A percentile compares a stretch with the other conserved stretches of the same genome.
These are phyloP conservation scores for Barbus barbus DNA, from an alignment of 2,113 vertebrate species.

Conservation along the genomic window DNA sequence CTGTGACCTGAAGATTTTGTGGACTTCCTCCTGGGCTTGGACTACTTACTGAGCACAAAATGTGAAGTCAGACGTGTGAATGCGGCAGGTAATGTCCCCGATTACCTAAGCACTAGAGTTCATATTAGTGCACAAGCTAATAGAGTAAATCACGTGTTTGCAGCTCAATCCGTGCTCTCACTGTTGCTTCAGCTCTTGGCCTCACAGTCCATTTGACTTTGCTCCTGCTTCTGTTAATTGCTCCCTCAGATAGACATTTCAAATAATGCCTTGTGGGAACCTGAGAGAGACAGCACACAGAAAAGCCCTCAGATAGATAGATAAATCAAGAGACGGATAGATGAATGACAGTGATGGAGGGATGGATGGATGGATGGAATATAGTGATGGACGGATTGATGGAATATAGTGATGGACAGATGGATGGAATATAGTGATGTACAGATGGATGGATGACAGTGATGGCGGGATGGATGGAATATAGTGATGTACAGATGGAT, in stretches of 20 bases:
- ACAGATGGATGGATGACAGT: too few species aligned
- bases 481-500: too few species aligned
- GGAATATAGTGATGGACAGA: too few species aligned
- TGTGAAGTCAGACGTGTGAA: slow-evolving; percentile 37
- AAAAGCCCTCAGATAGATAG: background rate
- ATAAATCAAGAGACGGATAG: too few species aligned
- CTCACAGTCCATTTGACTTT: slow-evolving; percentile 27
- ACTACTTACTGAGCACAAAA: slow-evolving; percentile 36
- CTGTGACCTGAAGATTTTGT: slow-evolving; percentile 16
- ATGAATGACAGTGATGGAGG: too few species aligned
- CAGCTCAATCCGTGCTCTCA: background rate
- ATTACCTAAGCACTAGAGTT: background rate
- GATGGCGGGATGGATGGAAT: too few species aligned
- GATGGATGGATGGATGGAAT: too few species aligned
- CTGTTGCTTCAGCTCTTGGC: slow-evolving; percentile 31
- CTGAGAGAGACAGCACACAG: slow-evolving; percentile 23
- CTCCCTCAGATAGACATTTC: slow-evolving; percentile 52
- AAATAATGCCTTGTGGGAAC: slow-evolving; percentile 52
- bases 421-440: too few species aligned
- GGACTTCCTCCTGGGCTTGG: slow-evolving; percentile 42
- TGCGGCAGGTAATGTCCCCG: background rate
- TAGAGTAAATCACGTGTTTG: background rate
- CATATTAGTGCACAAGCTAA: background rate
- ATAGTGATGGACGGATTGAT: too few species aligned
- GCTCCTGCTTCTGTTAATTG: slow-evolving; percentile 45